phyloP scores from a whole-genome alignment of 1,140 invertebrate species.

The Trichomalopsis sarcophagae region DNA sequence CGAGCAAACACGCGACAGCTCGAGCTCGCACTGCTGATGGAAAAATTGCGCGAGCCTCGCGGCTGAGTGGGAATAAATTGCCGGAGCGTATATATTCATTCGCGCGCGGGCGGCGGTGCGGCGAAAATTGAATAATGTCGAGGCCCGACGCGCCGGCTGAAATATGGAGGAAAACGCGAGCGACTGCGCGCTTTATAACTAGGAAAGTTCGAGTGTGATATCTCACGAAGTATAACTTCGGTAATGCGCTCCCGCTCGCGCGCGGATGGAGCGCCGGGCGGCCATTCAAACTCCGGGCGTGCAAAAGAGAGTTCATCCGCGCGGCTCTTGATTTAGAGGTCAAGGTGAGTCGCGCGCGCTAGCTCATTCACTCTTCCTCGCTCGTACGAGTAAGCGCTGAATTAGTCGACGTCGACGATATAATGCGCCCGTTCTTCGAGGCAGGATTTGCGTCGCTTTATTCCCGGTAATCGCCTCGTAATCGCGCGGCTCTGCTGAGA shows the following conservation, averaged over 20 bases:
- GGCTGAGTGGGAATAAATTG: background rate
- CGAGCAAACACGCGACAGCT: background rate
- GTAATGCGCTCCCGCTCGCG: background rate
- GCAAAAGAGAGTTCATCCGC: background rate
- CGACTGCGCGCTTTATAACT: conserved; percentile 2
- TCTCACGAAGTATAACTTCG: background rate
- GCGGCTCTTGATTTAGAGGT: conserved; percentile 33
- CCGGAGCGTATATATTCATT: background rate
- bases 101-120: background rate
- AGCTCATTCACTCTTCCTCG: background rate
- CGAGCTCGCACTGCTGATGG: too few relatives aligned
- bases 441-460: background rate
- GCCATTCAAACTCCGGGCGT: conserved; percentile 8
- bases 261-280: background rate
- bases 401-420: too few relatives aligned
- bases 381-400: too few relatives aligned
- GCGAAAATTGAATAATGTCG: conserved; percentile 34
- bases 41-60: too few relatives aligned
- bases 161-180: conserved; percentile 25
- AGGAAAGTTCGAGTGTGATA: conserved; percentile 20
- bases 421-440: background rate
- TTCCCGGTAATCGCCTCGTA: background rate
- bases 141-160: background rate
- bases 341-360: conserved; percentile 31
- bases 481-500: background rate